phyloP scores from a whole-genome alignment of 2,888 invertebrate genomes.

The Penaeus monodon region DNA sequence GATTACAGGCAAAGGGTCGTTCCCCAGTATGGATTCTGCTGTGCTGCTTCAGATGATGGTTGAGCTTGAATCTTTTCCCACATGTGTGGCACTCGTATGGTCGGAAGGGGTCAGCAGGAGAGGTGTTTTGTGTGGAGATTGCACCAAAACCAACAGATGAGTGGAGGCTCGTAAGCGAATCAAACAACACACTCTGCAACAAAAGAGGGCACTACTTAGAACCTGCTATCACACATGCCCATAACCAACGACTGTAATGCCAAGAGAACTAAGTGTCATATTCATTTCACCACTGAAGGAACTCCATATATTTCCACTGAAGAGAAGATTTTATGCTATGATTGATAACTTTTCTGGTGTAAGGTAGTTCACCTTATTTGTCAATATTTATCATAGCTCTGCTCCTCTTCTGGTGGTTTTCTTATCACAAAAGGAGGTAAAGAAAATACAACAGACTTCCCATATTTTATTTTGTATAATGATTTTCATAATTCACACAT shows the following conservation, averaged over 20 bases:
- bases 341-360: too few species aligned
- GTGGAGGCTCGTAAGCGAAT: conserved; percentile 56
- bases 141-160: conserved; percentile 50
- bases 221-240: conserved; percentile 19
- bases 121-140: conserved; percentile 41
- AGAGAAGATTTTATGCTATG: too few species aligned
- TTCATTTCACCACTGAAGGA: too few species aligned
- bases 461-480: neutral
- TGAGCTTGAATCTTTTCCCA: conserved; percentile 62
- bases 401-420: too few species aligned
- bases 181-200: conserved; percentile 58
- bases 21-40: conserved; percentile 62
- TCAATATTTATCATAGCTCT: too few species aligned
- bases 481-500: neutral
- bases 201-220: conserved; percentile 57
- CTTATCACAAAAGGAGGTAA: neutral
- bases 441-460: neutral
- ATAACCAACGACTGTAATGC: conserved; percentile 4
- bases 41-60: conserved; percentile 63
- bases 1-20: conserved; percentile 58
- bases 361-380: too few species aligned
- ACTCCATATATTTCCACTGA: too few species aligned
- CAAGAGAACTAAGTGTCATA: neutral
- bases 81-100: conserved; percentile 62
- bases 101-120: conserved; percentile 47